Conservation (phyloP, 2,797 vertebrate species). For the Crocodylus rhombifer region DNA sequence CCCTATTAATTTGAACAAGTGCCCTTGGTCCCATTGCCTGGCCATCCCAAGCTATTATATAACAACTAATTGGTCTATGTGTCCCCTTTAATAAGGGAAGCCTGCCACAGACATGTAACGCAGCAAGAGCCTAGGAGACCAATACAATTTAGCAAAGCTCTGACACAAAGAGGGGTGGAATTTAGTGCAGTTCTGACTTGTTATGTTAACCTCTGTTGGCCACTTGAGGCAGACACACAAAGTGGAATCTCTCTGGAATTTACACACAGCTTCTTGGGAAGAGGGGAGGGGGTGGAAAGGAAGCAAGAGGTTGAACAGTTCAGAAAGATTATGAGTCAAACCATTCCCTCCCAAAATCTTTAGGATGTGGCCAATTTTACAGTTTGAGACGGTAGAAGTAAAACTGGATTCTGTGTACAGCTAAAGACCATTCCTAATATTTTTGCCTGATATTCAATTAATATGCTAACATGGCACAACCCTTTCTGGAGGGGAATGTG, state of each 20-base stretch:
- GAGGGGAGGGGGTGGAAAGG: neutral
- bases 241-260: neutral
- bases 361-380: neutral
- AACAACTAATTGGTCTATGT: slow-evolving; percentile 75
- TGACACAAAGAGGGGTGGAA: neutral
- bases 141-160: neutral
- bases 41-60: slow-evolving; percentile 70
- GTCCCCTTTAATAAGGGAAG: slow-evolving; percentile 70
- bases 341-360: neutral
- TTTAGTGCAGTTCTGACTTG: neutral
- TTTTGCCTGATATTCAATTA: neutral
- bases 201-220: slow-evolving; percentile 60
- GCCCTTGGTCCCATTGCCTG: slow-evolving; percentile 38
- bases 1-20: slow-evolving; percentile 54
- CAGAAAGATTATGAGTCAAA: slow-evolving; percentile 57
- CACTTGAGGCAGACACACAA: neutral
- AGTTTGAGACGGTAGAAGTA: neutral
- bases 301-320: slow-evolving; percentile 49
- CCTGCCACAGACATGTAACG: slow-evolving; percentile 25
- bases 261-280: rapidly evolving
- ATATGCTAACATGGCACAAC: neutral
- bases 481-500: neutral
- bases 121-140: neutral
- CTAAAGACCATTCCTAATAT: neutral
- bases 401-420: rapidly evolving